These are phyloP conservation scores for Halcyon malimbica DNA, from an alignment of 2,113 vertebrate genomes.

Conservation along the genomic window DNA sequence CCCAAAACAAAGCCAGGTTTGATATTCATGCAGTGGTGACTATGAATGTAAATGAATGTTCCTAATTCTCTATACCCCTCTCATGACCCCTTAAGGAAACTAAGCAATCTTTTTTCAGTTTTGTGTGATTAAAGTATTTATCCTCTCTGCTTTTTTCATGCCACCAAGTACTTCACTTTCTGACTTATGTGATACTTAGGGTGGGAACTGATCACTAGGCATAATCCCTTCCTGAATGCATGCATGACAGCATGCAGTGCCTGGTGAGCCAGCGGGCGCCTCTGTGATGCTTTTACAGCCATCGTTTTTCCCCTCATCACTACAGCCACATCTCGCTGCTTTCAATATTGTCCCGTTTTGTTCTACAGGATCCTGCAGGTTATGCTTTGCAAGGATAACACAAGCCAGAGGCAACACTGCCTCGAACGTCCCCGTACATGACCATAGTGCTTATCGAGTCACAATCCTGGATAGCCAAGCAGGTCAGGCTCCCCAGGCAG, in stretches of 20 bases:
- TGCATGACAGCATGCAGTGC: background rate
- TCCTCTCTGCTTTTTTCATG: background rate
- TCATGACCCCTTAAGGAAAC: background rate
- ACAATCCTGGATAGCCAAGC: background rate
- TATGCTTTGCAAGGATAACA: conserved; percentile 34
- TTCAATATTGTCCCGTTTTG: conserved; percentile 16
- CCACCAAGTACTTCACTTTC: background rate
- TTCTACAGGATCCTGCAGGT: conserved; percentile 18
- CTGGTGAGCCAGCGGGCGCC: background rate
- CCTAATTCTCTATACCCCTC: background rate
- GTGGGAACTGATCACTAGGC: background rate
- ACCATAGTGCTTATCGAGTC: background rate
- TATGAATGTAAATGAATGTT: background rate
- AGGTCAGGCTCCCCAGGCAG: background rate
- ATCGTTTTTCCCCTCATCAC: background rate
- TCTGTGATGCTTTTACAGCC: background rate
- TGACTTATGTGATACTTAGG: background rate
- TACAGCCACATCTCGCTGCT: conserved; percentile 20
- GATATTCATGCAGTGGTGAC: background rate
- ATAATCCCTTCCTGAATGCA: background rate
- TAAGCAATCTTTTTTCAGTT: background rate
- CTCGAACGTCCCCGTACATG: background rate
- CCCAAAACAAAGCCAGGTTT: background rate
- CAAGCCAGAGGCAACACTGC: background rate
- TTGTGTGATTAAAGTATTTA: background rate